phyloP scores from a whole-genome alignment of 2,797 vertebrate species.

The Cygnus olor region DNA sequence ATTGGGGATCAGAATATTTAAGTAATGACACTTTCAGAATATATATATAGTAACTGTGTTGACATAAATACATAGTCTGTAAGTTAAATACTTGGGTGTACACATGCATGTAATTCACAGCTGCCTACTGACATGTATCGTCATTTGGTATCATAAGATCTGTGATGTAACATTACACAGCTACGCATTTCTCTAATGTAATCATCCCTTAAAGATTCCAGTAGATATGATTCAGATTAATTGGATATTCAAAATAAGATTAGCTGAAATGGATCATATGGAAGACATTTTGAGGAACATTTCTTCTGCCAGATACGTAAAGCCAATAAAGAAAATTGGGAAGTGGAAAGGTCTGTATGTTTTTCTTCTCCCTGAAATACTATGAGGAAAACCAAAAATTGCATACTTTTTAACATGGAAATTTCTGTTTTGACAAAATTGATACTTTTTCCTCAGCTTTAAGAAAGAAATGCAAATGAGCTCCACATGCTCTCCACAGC shows the following conservation, averaged over 20 bases:
- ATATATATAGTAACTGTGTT: neutral
- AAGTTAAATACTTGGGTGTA: neutral
- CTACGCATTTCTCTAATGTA: neutral
- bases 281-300: neutral
- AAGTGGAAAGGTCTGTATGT: neutral
- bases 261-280: neutral
- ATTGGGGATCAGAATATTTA: neutral
- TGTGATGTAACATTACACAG: neutral
- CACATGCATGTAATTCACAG: neutral
- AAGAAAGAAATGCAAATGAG: neutral
- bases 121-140: neutral
- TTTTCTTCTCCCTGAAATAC: conserved; percentile 2
- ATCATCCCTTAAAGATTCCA: neutral
- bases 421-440: neutral
- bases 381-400: neutral
- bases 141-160: neutral
- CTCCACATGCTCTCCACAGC: neutral
- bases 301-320: neutral
- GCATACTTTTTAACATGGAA: neutral
- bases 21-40: neutral
- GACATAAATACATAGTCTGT: neutral
- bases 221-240: conserved; percentile 14
- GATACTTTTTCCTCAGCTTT: neutral
- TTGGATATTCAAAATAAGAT: neutral
- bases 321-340: neutral